phyloP scores from a whole-genome alignment of 2,888 invertebrate genomes.

The Spicauda simplicius region DNA sequence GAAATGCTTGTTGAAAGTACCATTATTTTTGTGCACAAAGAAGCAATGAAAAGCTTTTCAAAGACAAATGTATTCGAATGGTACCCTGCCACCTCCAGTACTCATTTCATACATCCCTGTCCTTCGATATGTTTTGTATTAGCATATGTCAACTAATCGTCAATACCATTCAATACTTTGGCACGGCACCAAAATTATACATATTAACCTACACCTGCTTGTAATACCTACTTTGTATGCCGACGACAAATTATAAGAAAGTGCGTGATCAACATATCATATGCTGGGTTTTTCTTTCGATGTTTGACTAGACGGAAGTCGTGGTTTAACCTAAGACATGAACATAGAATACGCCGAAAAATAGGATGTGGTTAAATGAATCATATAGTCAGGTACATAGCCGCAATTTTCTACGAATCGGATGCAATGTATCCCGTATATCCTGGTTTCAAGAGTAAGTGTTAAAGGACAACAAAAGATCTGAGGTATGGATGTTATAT shows the following conservation, averaged over 20 bases:
- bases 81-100: not conserved
- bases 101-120: slow-evolving; percentile 41
- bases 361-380: slow-evolving; percentile 17
- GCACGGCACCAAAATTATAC: slow-evolving; percentile 55
- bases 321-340: not conserved
- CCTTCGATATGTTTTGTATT: slow-evolving; percentile 39
- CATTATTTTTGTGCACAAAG: too few relatives aligned
- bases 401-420: too few relatives aligned
- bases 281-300: slow-evolving; percentile 12
- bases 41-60: too few relatives aligned
- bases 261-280: slow-evolving; percentile 15
- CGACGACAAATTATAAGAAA: slow-evolving; percentile 40
- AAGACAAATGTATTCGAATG: too few relatives aligned
- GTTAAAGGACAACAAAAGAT: too few relatives aligned
- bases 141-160: slow-evolving; percentile 63
- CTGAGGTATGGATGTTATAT: too few relatives aligned
- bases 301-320: slow-evolving; percentile 7
- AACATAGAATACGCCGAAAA: not conserved
- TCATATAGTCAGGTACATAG: not conserved
- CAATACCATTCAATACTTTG: slow-evolving; percentile 51
- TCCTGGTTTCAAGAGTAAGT: too few relatives aligned
- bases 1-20: too few relatives aligned
- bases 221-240: slow-evolving; percentile 61
- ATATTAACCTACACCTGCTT: slow-evolving; percentile 5
- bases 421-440: too few relatives aligned